A percentile compares a stretch with the other conserved stretches of the same genome.
These are phyloP conservation scores for Trilocha varians DNA, from an alignment of 2,888 invertebrate genomes.

Conservation along the genomic window DNA sequence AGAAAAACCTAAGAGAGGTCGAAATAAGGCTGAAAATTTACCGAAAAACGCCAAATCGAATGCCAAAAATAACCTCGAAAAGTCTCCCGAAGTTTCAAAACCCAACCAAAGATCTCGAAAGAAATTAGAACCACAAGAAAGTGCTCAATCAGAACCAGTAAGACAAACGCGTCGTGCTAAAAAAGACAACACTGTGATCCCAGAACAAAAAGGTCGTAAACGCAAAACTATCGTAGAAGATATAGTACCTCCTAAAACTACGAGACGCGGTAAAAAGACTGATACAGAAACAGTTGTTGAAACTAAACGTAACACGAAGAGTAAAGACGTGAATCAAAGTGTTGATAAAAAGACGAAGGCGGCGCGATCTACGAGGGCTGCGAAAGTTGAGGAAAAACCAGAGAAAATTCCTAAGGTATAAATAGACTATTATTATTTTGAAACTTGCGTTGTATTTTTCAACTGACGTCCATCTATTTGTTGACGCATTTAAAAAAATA, in stretches of 20 bases:
- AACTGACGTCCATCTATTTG: too few relatives aligned
- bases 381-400: too few relatives aligned
- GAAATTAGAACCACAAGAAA: conserved; percentile 17
- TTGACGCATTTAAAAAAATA: too few relatives aligned
- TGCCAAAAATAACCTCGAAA: background rate
- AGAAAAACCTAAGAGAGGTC: conserved; percentile 5
- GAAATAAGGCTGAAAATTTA: background rate
- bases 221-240: conserved; percentile 17
- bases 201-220: conserved; percentile 19
- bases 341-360: conserved; percentile 6
- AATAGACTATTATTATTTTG: too few relatives aligned
- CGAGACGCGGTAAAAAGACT: conserved; percentile 16
- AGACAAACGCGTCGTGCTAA: conserved; percentile 14
- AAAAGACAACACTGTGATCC: conserved; percentile 2
- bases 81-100: conserved; percentile 2
- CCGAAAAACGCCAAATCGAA: background rate
- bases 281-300: conserved; percentile 4
- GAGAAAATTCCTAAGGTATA: too few relatives aligned
- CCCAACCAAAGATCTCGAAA: too few relatives aligned
- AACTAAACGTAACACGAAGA: background rate
- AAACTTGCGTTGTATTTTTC: too few relatives aligned
- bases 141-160: conserved; percentile 9
- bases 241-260: conserved; percentile 18
- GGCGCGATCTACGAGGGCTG: too few relatives aligned
- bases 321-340: background rate